phyloP scores from a whole-genome alignment of 2,113 vertebrate genomes.

The Halcyon senegalensis region DNA sequence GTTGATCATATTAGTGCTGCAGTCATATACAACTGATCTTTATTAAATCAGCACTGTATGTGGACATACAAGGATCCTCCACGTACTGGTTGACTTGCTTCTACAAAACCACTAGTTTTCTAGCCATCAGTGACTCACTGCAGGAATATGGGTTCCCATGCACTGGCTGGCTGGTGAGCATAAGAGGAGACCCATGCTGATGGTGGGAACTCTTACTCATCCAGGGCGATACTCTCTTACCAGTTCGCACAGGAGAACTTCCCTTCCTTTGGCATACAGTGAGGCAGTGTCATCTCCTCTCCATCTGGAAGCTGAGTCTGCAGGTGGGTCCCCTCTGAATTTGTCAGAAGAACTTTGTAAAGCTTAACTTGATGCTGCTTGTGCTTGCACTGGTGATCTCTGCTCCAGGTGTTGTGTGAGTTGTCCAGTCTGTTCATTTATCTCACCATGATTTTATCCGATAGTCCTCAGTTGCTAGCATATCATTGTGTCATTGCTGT shows the following conservation, averaged over 20 bases:
- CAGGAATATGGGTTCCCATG: not conserved
- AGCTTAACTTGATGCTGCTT: not conserved
- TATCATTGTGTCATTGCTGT: not conserved
- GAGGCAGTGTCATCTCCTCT: not conserved
- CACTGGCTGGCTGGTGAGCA: accelerated
- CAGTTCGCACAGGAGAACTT: not conserved
- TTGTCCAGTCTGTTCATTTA: not conserved
- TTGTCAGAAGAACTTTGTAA: not conserved
- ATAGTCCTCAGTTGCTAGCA: not conserved
- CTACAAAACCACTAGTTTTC: not conserved
- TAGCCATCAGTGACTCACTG: not conserved
- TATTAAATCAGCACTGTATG: not conserved
- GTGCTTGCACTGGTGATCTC: not conserved
- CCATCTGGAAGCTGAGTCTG: not conserved
- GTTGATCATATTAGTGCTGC: not conserved
- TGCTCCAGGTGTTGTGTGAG: not conserved
- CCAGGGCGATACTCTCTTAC: not conserved
- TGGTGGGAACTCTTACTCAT: not conserved
- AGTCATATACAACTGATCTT: not conserved
- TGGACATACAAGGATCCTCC: not conserved
- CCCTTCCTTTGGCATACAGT: accelerated
- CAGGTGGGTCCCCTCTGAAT: not conserved
- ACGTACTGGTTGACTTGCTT: not conserved
- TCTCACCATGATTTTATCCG: not conserved
- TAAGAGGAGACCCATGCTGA: not conserved